Evolutionary conservation across 2,888 invertebrate species (phyloP).

Genomic region (Plebejus argus): DNA sequence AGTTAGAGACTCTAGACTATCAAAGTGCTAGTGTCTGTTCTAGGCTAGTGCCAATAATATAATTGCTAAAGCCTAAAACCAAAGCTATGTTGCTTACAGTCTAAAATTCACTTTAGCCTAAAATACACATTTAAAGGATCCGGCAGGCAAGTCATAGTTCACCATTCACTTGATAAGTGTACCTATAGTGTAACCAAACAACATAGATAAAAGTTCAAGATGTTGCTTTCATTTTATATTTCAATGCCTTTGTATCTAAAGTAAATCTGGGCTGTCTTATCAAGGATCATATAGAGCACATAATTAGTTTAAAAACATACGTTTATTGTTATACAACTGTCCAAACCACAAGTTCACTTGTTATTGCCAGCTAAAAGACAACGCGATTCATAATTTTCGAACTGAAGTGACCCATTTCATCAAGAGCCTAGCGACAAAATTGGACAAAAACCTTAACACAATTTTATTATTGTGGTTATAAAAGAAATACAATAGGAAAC

Average conservation of each 20-base stretch:
- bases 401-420: conserved; percentile 35
- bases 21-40: too few species aligned
- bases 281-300: background rate
- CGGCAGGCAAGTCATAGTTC: background rate
- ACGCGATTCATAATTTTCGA: conserved; percentile 1
- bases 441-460: conserved; percentile 64
- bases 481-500: conserved; percentile 71
- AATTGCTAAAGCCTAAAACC: too few species aligned
- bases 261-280: background rate
- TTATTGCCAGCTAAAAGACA: background rate
- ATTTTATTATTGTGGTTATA: conserved; percentile 57
- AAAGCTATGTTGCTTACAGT: background rate
- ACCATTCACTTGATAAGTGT: background rate
- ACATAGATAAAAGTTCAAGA: too few species aligned
- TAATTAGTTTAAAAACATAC: too few species aligned
- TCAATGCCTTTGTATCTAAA: background rate
- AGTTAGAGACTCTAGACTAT: too few species aligned
- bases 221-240: too few species aligned
- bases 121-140: background rate
- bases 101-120: background rate
- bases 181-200: too few species aligned
- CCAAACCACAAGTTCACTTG: background rate
- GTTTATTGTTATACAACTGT: background rate
- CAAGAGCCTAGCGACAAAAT: conserved; percentile 49
- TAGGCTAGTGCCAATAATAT: too few species aligned